These are phyloP conservation scores for Caenorhabditis macrosperma DNA, from an alignment of 2,888 invertebrate species.

Conservation along the genomic window DNA sequence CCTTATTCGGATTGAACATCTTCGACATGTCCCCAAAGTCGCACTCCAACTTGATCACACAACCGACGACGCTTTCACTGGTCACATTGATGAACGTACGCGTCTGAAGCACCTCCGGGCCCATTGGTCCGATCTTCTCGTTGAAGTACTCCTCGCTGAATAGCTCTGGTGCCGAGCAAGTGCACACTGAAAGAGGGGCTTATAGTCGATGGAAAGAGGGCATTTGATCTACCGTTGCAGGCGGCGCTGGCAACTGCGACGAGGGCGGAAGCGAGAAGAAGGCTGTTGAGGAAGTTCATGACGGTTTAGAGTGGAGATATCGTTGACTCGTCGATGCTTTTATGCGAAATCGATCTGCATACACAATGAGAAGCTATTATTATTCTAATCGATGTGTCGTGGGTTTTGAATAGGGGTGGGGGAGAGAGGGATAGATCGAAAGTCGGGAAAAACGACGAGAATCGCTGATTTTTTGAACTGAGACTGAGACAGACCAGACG, in stretches of 20 bases:
- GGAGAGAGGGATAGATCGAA: constrained; percentile 10
- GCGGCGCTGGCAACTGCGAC: constrained; percentile 7
- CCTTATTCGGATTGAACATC: too few species aligned
- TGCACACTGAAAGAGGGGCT: constrained; percentile 18
- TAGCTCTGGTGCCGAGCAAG: background rate
- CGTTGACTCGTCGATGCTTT: background rate
- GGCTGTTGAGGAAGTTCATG: constrained; percentile 14
- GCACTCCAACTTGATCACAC: background rate
- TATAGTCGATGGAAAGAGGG: background rate
- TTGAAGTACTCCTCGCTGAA: background rate
- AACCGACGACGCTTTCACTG: background rate
- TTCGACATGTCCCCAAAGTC: background rate
- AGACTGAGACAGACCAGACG: too few species aligned
- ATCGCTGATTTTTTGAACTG: constrained; percentile 27
- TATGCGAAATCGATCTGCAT: background rate
- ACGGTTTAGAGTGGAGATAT: background rate
- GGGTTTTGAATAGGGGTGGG: background rate
- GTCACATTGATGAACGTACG: background rate
- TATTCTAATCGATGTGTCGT: too few species aligned
- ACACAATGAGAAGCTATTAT: background rate
- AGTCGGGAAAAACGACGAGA: too few species aligned
- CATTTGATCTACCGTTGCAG: background rate
- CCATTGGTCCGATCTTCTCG: background rate
- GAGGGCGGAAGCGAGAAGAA: constrained; percentile 11
- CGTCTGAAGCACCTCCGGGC: background rate